Evolutionary conservation across 2,888 invertebrate species (phyloP), one percentile per base, ranked within the genome.

Genomic region (Hirtodrosophila alboralis): DNA sequence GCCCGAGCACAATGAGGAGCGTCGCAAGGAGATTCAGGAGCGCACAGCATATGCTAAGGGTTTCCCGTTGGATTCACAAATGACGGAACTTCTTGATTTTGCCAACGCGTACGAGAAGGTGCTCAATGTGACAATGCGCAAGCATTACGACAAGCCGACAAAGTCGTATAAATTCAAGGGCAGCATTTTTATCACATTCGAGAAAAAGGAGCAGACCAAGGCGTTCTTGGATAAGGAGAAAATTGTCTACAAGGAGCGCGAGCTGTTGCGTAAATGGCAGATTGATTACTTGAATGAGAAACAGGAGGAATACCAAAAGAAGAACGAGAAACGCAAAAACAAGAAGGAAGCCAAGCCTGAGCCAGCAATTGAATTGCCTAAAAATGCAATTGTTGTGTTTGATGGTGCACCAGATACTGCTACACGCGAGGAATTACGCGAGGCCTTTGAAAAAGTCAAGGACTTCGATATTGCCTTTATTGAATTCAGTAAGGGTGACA

Each of bases 41-140:
- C 93, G 96, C 51, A 96, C 97, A 0, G 93, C 96, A 10, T 99
- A 98, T 87, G 94, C 94, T 41, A 98, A 98, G 92, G 96, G 96
- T 4, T 97, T 97, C 84, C 94, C 95, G 0, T 92, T 93, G 83
- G 94, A 93, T 64, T 89, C 91, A 0, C 91, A 92, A 5, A 91
- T 97, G 23, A 95, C 96, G 72, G 93, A 94, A 4, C 90, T 97
- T 4, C 92, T 96, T 44, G 93, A 92, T 48, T 97, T 93, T 90
- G 94, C 97, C 83, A 93, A 93, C 63, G 90, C 93, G 9, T 93
- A 92, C 87, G 95, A 95, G 0, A 92, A 92, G 33, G 92, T 94
- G 0, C 94, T 95, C 43, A 94, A 95, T 77, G 91, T 96, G 8
- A 91, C 92, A 1, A 93, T 94, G 92, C 90, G 92, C 41, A 92